These are phyloP conservation scores for Ariolimax columbianus DNA, from an alignment of 2,888 invertebrate species.

Conservation along the genomic window DNA sequence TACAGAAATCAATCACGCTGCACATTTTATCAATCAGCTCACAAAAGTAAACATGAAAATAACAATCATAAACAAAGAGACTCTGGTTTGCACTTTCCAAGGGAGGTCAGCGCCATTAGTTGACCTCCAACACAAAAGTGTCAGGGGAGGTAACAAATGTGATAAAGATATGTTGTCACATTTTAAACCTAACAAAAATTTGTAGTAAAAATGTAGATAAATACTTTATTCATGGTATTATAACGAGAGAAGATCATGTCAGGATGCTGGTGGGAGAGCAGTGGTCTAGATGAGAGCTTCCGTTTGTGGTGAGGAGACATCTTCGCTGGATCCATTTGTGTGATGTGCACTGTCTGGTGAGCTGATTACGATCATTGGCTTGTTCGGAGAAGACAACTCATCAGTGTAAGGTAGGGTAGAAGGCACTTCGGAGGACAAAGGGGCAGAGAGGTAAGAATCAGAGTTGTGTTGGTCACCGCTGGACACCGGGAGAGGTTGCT, in stretches of 20 bases:
- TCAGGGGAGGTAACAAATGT: not conserved
- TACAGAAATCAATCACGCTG: too few relatives aligned
- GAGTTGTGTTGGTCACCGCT: not conserved
- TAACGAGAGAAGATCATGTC: not conserved
- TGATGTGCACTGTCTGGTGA: slow-evolving; percentile 46
- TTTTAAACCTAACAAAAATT: too few relatives aligned
- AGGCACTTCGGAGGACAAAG: slow-evolving; percentile 36
- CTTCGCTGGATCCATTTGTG: slow-evolving; percentile 38
- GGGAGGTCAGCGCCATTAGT: not conserved
- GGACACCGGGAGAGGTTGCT: not conserved
- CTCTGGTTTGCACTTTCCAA: too few relatives aligned
- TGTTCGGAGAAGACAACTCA: slow-evolving; percentile 16
- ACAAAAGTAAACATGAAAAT: too few relatives aligned
- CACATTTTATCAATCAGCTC: too few relatives aligned
- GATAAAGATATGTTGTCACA: too few relatives aligned
- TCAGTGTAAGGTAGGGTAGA: slow-evolving; percentile 16
- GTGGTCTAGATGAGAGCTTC: slow-evolving; percentile 44
- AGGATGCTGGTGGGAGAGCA: not conserved
- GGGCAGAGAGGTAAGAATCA: slow-evolving; percentile 11
- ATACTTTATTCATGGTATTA: not conserved
- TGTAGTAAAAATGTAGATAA: not conserved
- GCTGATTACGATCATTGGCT: slow-evolving; percentile 46
- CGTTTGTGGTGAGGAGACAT: slow-evolving; percentile 7
- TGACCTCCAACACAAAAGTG: not conserved
- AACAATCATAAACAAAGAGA: too few relatives aligned